Percentiles rank a stretch among this genome's conserved stretches.
These are phyloP conservation scores for Myzus persicae DNA, from an alignment of 1,140 invertebrate species.

Conservation along the genomic window DNA sequence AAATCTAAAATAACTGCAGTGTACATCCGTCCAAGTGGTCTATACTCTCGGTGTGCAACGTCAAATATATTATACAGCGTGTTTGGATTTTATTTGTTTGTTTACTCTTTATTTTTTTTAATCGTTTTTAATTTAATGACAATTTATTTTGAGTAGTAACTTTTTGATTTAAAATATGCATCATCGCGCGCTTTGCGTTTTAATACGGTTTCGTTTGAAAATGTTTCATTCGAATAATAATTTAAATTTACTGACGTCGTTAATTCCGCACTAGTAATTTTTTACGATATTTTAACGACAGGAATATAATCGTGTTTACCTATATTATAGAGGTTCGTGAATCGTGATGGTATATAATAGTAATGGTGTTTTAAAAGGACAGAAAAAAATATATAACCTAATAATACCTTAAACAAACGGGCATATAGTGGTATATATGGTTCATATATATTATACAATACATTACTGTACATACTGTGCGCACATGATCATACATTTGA, in stretches of 20 bases:
- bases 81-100: background rate
- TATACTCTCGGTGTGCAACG: background rate
- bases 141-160: background rate
- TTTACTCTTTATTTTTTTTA: background rate
- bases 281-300: constrained; percentile 52
- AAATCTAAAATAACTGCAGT: background rate
- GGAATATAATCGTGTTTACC: constrained; percentile 32
- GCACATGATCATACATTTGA: background rate
- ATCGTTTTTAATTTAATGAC: constrained; percentile 2
- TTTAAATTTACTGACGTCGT: constrained; percentile 39
- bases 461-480: background rate
- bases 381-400: background rate
- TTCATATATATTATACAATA: constrained; percentile 19
- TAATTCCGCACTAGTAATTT: constrained; percentile 24
- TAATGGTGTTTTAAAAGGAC: constrained; percentile 32
- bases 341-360: constrained; percentile 30
- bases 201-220: background rate
- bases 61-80: background rate
- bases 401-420: constrained; percentile 35
- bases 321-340: constrained; percentile 23
- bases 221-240: constrained; percentile 10
- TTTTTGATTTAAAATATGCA: constrained; percentile 3
- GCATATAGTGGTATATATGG: background rate
- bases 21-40: background rate
- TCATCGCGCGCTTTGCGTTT: background rate